Percentiles rank a stretch among this genome's conserved stretches.
Conservation (phyloP, 2,113 vertebrate species). For the Clarias gariepinus region DNA sequence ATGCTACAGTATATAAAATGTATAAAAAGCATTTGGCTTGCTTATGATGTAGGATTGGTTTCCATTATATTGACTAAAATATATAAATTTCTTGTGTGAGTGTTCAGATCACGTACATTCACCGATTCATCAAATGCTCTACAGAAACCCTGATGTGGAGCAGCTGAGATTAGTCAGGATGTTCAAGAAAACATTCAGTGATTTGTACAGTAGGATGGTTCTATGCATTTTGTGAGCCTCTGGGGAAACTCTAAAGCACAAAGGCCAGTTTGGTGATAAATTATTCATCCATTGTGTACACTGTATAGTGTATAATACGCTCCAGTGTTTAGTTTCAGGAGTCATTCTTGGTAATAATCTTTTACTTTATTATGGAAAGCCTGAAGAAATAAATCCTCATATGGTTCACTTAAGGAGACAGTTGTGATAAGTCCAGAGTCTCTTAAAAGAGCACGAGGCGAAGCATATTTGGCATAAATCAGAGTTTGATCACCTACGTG, state of each 20-base stretch:
- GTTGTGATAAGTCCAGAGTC: neutral
- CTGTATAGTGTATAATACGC: neutral
- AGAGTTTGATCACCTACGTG: slow-evolving; percentile 38
- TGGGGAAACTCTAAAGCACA: neutral
- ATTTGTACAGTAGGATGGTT: neutral
- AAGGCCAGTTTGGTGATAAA: neutral
- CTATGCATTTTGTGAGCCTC: neutral
- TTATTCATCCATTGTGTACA: neutral
- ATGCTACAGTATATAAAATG: neutral
- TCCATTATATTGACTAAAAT: neutral
- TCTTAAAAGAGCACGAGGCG: slow-evolving; percentile 1
- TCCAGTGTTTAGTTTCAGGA: neutral
- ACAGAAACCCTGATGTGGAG: slow-evolving; percentile 1
- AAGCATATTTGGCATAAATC: slow-evolving; percentile 32
- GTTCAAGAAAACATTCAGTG: slow-evolving; percentile 3
- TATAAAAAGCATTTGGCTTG: neutral
- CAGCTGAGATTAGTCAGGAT: slow-evolving; percentile 17
- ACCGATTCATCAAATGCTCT: neutral
- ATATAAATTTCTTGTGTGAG: neutral
- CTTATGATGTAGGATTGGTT: neutral
- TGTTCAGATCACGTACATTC: neutral
- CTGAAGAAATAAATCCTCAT: neutral
- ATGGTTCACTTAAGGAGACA: slow-evolving; percentile 7
- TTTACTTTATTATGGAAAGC: slow-evolving; percentile 14
- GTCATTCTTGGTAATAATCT: slow-evolving; percentile 22